These are phyloP conservation scores for Anguilla marmorata DNA, from an alignment of 2,797 vertebrate genomes.

Conservation along the genomic window DNA sequence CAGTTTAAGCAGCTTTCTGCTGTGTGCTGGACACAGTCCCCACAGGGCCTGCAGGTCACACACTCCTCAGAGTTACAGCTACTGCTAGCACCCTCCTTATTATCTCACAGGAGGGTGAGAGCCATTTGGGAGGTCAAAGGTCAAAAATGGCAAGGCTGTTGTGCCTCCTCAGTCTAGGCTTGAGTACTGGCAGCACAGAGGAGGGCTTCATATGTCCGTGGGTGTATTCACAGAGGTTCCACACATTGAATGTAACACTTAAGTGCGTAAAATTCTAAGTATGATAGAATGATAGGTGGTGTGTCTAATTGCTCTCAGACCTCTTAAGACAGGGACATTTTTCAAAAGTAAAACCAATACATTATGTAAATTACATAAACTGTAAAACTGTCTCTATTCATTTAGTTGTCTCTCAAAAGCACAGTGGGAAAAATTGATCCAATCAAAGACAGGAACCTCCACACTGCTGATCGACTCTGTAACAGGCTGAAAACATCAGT, in stretches of 20 bases:
- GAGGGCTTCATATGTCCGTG: not conserved
- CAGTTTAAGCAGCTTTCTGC: not conserved
- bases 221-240: not conserved
- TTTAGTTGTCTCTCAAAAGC: not conserved
- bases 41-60: not conserved
- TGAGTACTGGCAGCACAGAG: not conserved
- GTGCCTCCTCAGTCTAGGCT: not conserved
- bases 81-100: not conserved
- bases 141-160: not conserved
- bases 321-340: not conserved
- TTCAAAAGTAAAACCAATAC: not conserved
- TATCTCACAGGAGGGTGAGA: conserved; percentile 16
- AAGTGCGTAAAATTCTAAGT: conserved; percentile 2
- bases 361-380: not conserved
- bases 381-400: not conserved
- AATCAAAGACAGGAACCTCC: not conserved
- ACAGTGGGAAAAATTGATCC: not conserved
- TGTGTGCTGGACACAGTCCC: not conserved
- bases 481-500: not conserved
- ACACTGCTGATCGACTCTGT: not conserved
- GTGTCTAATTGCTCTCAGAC: not conserved
- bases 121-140: not conserved
- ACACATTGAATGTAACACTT: conserved; percentile 9
- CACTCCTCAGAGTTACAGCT: not conserved
- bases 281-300: not conserved